phyloP scores from a whole-genome alignment of 1,140 invertebrate species.

The Cotesia vestalis region DNA sequence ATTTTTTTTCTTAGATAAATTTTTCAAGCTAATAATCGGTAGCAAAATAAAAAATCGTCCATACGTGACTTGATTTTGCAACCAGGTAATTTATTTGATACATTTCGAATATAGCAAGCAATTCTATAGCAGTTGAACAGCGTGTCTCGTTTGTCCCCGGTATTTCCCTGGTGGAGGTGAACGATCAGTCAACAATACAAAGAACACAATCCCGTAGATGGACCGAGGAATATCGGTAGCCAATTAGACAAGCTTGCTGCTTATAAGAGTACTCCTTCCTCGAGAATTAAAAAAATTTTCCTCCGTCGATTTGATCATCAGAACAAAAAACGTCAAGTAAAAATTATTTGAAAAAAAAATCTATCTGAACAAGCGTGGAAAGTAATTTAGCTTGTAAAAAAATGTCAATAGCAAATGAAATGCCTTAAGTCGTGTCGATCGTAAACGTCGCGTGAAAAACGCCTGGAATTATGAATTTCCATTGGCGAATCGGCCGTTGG shows the following conservation, averaged over 20 bases:
- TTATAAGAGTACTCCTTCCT: too few species aligned
- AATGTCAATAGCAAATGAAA: neutral
- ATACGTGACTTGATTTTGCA: conserved; percentile 15
- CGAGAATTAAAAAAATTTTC: too few species aligned
- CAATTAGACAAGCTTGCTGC: conserved; percentile 2
- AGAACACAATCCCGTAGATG: neutral
- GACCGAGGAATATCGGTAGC: neutral
- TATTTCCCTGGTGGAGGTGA: neutral
- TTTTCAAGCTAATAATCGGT: too few species aligned
- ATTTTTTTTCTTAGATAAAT: neutral
- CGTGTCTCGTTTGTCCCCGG: conserved; percentile 6
- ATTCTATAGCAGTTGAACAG: neutral
- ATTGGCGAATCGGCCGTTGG: conserved; percentile 43
- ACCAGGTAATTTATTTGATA: neutral
- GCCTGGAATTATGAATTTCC: conserved; percentile 49
- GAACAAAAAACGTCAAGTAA: neutral
- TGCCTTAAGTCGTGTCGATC: conserved; percentile 37
- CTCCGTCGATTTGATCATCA: neutral
- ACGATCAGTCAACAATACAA: conserved; percentile 5
- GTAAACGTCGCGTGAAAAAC: conserved; percentile 51
- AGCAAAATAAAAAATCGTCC: neutral
- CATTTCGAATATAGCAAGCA: too few species aligned
- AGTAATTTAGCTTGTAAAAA: neutral
- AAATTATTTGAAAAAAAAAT: neutral
- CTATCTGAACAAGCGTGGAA: neutral